Evolutionary conservation across 2,797 vertebrate species (phyloP).

Genomic region (Tokudaia muenninki): DNA sequence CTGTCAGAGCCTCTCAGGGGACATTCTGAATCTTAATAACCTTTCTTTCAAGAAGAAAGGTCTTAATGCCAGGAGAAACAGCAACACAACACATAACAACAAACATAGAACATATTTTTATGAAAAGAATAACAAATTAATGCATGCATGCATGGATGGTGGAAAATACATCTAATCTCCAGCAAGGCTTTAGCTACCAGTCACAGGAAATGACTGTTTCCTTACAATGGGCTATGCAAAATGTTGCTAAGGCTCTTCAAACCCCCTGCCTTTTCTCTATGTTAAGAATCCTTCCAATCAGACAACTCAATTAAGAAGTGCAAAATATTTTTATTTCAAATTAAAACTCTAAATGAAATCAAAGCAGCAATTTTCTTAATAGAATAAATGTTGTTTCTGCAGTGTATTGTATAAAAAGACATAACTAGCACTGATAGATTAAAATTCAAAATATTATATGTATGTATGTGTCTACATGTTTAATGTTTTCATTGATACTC

Average conservation of each 20-base stretch:
- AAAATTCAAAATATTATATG: background rate
- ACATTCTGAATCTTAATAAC: background rate
- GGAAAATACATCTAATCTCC: background rate
- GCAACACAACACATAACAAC: background rate
- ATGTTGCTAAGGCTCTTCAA: background rate
- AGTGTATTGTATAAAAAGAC: background rate
- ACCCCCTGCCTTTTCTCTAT: accelerated
- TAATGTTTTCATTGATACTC: background rate
- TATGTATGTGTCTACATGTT: background rate
- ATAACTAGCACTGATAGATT: background rate
- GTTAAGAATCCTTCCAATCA: background rate
- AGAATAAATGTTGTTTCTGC: background rate
- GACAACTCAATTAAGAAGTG: background rate
- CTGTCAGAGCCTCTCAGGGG: too few species aligned
- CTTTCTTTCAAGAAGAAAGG: background rate
- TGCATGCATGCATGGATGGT: background rate
- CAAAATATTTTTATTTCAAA: background rate
- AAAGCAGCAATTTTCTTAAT: constrained; percentile 3
- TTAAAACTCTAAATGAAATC: constrained; percentile 24
- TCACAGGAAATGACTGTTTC: background rate
- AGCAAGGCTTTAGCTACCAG: background rate
- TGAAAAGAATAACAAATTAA: background rate
- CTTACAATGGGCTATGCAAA: background rate
- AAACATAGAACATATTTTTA: background rate
- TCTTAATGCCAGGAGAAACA: background rate